These are phyloP conservation scores for Micrasema longulum DNA, from an alignment of 1,140 invertebrate genomes.

Conservation along the genomic window DNA sequence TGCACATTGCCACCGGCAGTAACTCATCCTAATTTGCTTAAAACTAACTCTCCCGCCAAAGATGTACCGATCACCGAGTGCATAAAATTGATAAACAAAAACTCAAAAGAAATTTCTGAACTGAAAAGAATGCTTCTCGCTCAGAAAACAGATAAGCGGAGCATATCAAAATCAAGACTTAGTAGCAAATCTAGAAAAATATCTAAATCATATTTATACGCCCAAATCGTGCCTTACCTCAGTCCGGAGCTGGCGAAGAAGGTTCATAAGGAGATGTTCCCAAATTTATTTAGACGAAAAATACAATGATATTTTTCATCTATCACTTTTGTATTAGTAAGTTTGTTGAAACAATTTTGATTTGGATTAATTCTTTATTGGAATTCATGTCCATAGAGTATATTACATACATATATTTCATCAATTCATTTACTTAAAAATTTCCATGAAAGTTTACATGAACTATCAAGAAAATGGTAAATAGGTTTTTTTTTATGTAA, in stretches of 20 bases:
- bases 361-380: no score
- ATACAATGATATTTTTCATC: neutral
- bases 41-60: neutral
- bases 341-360: neutral
- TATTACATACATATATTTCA: no score
- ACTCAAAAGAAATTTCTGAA: constrained; percentile 47
- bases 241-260: constrained; percentile 41
- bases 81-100: constrained; percentile 42
- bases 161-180: constrained; percentile 10
- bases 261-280: constrained; percentile 52
- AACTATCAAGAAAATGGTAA: no score
- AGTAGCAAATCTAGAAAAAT: constrained; percentile 30
- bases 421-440: no score
- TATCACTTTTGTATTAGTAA: no score
- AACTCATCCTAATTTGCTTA: neutral
- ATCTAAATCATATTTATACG: constrained; percentile 48
- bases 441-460: no score
- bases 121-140: constrained; percentile 42
- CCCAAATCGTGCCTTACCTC: constrained; percentile 49
- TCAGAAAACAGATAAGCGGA: constrained; percentile 20
- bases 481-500: no score
- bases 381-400: no score
- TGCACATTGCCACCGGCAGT: no score
- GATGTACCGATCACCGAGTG: constrained; percentile 31
- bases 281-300: constrained; percentile 16